These are phyloP conservation scores for Caenorhabditis doughertyi DNA, from an alignment of 2,888 invertebrate genomes.

Conservation along the genomic window DNA sequence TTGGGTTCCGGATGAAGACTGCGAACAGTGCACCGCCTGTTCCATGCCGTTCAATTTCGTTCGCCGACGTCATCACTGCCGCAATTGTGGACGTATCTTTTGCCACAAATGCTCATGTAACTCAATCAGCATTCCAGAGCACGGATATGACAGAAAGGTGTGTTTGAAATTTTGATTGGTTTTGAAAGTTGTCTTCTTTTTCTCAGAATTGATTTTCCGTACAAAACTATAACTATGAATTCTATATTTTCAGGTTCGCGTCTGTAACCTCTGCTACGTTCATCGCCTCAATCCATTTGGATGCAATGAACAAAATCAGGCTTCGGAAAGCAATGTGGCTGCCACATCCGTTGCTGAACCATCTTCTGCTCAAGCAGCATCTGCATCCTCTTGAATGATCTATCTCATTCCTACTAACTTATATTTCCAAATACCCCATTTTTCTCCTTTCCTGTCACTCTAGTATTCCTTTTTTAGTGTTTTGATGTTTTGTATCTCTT, in stretches of 20 bases:
- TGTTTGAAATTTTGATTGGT: background rate
- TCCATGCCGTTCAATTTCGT: constrained; percentile 94
- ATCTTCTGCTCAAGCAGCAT: constrained; percentile 23
- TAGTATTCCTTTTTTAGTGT: constrained; percentile 22
- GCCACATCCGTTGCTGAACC: constrained; percentile 5
- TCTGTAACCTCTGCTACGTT: constrained; percentile 82
- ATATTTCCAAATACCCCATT: too few species aligned
- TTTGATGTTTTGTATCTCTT: constrained; percentile 11
- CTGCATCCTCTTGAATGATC: constrained; percentile 56
- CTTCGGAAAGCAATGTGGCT: constrained; percentile 3
- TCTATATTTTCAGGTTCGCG: constrained; percentile 75
- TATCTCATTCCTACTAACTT: constrained; percentile 6
- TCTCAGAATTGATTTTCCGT: background rate
- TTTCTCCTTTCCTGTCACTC: background rate
- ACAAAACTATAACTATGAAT: background rate
- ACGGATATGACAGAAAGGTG: constrained; percentile 81
- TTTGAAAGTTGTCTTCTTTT: too few species aligned
- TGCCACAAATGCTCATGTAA: constrained; percentile 81
- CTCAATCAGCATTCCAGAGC: constrained; percentile 79
- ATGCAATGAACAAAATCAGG: constrained; percentile 53
- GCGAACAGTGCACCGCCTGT: constrained; percentile 91
- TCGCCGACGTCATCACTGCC: constrained; percentile 94
- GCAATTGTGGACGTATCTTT: constrained; percentile 90
- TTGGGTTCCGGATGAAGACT: constrained; percentile 90
- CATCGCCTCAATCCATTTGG: constrained; percentile 81